Evolutionary conservation across 2,888 invertebrate genomes (phyloP), one percentile per base, ranked within the genome.

Genomic region (Zygogramma bicolorata): DNA sequence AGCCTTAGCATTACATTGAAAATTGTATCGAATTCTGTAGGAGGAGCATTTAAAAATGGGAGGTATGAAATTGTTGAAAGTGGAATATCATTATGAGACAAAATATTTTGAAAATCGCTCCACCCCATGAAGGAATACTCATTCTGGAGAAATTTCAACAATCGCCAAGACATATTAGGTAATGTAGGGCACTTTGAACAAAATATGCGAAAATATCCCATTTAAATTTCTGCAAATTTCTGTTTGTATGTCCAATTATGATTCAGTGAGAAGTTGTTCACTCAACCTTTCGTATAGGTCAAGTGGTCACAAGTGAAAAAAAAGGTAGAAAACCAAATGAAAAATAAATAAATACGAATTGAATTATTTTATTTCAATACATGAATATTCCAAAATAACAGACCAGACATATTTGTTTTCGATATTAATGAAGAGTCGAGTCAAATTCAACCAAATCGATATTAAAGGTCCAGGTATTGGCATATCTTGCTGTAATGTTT

Each of bases 31-130:
- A 20, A 40, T 20, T 49, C 5, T 31, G 58, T 22, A n/a, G 53
- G 40, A 10, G 61, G 73, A 53, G 68, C 61, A 58, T 76, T 76
- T 61, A 74, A 22, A 68, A 77, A 77, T 63, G 77, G 75, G 10
- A 74, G 29, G 57, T 75, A 76, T 15, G 38, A 0, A 29, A 74
- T 76, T 31, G 27, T 65, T 8, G 71, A 69, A 13, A 76, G 60
- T 65, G 58, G 29, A 49, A 71, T 53, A 63, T 75, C 74, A 34
- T 75, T 75, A 34, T 70, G 18, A n/a, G 63, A 75, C 25, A 73
- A 63, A 38, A 67, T 66, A 66, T 74, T 69, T 25, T 72, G 38
- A 18, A 22, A 60, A 42, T 68, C 71, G 15, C 22, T 71, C 73
- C 73, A 73, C 1, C 60, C 57, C 46, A 70, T 20, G n/a, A 70